Percentiles rank a stretch among this genome's conserved stretches.
phyloP scores from a whole-genome alignment of 1,140 invertebrate genomes.

The Venustaconcha ellipsiformis region DNA sequence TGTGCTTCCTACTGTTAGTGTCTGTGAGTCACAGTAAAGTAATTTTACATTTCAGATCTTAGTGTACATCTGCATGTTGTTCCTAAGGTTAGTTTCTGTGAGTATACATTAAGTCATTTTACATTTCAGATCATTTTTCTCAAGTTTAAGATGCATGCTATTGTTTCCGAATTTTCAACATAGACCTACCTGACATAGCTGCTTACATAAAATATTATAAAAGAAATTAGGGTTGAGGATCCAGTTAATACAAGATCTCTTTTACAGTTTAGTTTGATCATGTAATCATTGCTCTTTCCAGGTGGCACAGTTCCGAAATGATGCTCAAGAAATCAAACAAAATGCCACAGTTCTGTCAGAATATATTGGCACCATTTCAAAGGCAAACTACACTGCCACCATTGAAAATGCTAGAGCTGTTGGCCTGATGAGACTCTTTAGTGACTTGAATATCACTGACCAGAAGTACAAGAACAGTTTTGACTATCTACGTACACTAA shows the following conservation, averaged over 20 bases:
- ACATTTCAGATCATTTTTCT: too few species aligned
- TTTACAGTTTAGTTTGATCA: neutral
- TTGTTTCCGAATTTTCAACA: neutral
- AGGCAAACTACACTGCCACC: slow-evolving; percentile 50
- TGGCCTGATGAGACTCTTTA: slow-evolving; percentile 53
- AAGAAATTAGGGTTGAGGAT: neutral
- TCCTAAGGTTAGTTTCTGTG: neutral
- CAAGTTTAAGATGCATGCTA: too few species aligned
- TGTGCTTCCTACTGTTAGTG: neutral
- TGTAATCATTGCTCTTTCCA: slow-evolving; percentile 8
- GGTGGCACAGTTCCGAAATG: slow-evolving; percentile 54
- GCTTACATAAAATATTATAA: neutral
- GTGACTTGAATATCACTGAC: slow-evolving; percentile 35
- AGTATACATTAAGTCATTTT: neutral
- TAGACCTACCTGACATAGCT: neutral
- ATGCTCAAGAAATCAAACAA: slow-evolving; percentile 49
- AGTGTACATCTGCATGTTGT: neutral
- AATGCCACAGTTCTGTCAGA: slow-evolving; percentile 43
- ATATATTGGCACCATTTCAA: slow-evolving; percentile 34
- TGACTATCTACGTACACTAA: slow-evolving; percentile 58
- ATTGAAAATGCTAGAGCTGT: slow-evolving; percentile 50
- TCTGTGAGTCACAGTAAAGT: neutral
- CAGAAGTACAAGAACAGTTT: slow-evolving; percentile 57
- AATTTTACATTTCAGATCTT: too few species aligned
- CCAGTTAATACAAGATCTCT: neutral